Evolutionary conservation across 2,888 invertebrate species (phyloP).

Genomic region (Rutpela maculata): DNA sequence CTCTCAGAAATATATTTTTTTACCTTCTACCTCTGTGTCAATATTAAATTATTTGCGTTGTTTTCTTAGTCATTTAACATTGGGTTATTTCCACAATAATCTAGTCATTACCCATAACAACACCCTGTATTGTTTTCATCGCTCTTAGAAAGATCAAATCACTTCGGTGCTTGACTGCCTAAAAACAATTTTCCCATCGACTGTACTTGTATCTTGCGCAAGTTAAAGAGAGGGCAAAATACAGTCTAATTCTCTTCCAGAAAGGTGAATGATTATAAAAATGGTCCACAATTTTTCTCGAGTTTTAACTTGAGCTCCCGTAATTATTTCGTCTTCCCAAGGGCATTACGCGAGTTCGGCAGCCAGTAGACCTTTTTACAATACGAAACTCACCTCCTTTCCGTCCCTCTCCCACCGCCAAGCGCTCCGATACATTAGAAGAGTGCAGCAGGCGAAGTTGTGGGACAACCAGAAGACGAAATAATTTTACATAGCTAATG

Average conservation of each 20-base stretch:
- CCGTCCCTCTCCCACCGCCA: background rate
- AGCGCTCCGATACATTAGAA: background rate
- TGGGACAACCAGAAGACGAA: conserved; percentile 36
- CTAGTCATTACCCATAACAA: background rate
- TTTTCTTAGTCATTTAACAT: too few relatives aligned
- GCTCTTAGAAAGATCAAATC: conserved; percentile 8
- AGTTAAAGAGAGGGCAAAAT: conserved; percentile 53
- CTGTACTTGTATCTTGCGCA: conserved; percentile 33
- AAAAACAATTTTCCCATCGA: conserved; percentile 38
- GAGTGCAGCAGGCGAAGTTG: background rate
- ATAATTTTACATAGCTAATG: conserved; percentile 67
- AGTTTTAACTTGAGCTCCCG: conserved; percentile 72
- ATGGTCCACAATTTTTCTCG: conserved; percentile 73
- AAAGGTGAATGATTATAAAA: conserved; percentile 74
- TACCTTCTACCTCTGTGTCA: too few relatives aligned
- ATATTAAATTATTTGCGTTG: too few relatives aligned
- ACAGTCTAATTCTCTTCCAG: conserved; percentile 50
- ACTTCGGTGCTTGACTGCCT: background rate
- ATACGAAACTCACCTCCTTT: background rate
- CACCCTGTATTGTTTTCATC: background rate
- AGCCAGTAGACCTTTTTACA: conserved; percentile 49
- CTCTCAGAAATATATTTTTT: too few relatives aligned
- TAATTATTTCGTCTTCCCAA: conserved; percentile 72
- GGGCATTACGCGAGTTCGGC: conserved; percentile 65
- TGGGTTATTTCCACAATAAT: too few relatives aligned